Evolutionary conservation across 1,140 invertebrate genomes (phyloP), one percentile per base, ranked within the genome.

Genomic region (Aphelinus atriplicis): DNA sequence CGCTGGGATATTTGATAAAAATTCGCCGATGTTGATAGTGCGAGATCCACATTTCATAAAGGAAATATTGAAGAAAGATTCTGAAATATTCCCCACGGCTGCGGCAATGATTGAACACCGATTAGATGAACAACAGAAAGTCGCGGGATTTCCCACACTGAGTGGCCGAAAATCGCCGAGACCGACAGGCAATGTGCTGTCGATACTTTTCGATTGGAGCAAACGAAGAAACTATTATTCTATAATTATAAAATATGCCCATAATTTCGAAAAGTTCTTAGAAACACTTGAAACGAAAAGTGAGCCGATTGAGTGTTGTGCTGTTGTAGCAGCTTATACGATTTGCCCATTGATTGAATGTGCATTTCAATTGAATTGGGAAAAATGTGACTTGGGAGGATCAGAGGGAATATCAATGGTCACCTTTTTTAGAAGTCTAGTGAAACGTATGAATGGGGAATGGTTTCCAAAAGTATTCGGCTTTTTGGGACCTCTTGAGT

Each of bases 101-200:
- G 63, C 77, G 63, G 66, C 84, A 2, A 61, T 87, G 0, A 83
- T 85, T 58, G 83, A 85, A 46, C 87, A 89, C 65, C 84, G 86
- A 26, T 76, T 0, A 57, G 45, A 57, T 89, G 87, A 26, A 26
- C 26, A 26, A 26, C 26, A 26, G 26, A 26, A 26, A 26, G 26
- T 26, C 26, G 26, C 26, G 26, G 26, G 26, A 26, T 26, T 26
- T 26, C 26, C 26, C 26, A 26, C 26, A 26, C 26, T 26, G 26
- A 26, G 26, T 26, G 26, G 26, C 26, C 26, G 26, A 26, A 26
- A 26, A 26, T 26, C 26, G 26, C 26, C 26, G 87, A 84, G 80
- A 77, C 63, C 79, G 45, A 67, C 85, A 0, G 78, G 88, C 58
- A 75, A 70, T 7, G 84, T 83, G 1, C 10, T 71, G 4, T 51